phyloP scores from a whole-genome alignment of 2,113 vertebrate genomes.

The Brevimyrus niger region DNA sequence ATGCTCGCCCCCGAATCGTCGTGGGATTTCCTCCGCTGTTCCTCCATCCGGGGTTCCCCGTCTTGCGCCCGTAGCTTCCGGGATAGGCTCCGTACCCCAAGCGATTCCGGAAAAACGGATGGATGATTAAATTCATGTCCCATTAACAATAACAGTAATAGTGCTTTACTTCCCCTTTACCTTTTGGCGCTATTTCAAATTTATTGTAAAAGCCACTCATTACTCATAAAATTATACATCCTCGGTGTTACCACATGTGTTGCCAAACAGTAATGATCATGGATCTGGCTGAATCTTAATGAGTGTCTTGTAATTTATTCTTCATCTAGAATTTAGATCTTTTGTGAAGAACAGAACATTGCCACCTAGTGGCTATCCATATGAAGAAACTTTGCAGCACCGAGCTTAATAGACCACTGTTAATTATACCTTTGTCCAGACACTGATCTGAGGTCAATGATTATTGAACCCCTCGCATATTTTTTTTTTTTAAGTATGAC shows the following conservation, averaged over 20 bases:
- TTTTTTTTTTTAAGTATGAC: neutral
- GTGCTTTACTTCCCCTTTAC: neutral
- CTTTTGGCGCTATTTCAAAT: neutral
- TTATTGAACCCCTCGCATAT: neutral
- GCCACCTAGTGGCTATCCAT: neutral
- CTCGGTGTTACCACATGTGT: neutral
- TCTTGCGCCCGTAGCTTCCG: neutral
- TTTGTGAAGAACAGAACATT: neutral
- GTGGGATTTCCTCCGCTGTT: neutral
- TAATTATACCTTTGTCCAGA: neutral
- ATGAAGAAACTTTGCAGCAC: neutral
- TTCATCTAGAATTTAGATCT: neutral
- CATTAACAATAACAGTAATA: neutral
- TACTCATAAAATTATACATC: neutral
- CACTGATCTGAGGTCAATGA: neutral
- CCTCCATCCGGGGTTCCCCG: neutral
- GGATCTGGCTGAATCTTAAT: neutral
- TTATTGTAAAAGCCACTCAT: neutral
- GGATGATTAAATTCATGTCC: neutral
- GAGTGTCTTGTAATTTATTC: neutral
- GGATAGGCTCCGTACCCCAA: neutral
- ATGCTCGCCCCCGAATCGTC: neutral
- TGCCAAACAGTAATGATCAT: neutral
- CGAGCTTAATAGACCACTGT: neutral
- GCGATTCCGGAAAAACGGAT: neutral